A percentile compares a stretch with the other conserved stretches of the same genome.
Evolutionary conservation across 2,113 vertebrate species (phyloP).

Genomic region (Jaculus jaculus): DNA sequence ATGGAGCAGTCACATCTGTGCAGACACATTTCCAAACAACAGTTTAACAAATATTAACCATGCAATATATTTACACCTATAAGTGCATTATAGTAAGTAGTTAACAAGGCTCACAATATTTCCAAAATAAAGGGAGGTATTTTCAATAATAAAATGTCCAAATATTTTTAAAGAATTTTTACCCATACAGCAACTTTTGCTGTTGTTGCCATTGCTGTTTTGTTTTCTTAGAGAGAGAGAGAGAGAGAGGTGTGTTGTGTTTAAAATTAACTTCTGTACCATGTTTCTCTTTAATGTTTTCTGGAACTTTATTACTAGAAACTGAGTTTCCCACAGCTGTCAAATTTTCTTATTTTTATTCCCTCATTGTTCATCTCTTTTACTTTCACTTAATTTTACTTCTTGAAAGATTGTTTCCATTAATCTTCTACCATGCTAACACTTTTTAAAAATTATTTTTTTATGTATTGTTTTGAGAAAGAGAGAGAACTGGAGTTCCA

Average conservation of each 20-base stretch:
- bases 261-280: background rate
- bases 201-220: background rate
- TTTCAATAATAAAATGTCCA: background rate
- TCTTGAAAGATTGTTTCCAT: background rate
- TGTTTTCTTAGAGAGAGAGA: background rate
- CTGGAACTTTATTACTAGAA: background rate
- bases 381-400: background rate
- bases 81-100: background rate
- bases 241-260: too few relatives aligned
- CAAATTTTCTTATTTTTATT: background rate
- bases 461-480: background rate
- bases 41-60: background rate
- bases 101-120: background rate
- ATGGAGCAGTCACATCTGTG: too few relatives aligned
- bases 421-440: background rate
- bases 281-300: background rate
- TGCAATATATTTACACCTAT: background rate
- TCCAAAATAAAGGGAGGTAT: conserved; percentile 5
- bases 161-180: conserved; percentile 4
- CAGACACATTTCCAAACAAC: background rate
- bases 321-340: background rate
- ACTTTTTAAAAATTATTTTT: background rate
- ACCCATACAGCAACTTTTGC: background rate
- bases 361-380: background rate
- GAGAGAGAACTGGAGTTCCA: too few relatives aligned